Evolutionary conservation across 2,797 vertebrate species (phyloP).

Genomic region (Coracias cyanogaster): DNA sequence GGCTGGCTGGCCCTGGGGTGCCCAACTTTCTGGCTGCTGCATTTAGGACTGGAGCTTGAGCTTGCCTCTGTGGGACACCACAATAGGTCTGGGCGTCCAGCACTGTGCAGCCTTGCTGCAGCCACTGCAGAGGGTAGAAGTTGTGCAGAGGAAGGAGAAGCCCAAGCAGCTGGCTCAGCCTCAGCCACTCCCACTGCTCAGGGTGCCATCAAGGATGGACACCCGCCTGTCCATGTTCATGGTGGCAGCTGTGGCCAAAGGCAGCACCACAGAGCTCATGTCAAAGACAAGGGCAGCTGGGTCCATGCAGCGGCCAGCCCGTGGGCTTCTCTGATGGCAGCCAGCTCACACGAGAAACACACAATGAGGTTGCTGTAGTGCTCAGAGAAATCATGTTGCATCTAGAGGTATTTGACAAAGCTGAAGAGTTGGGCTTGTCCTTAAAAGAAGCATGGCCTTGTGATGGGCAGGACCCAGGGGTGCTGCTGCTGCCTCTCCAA

Average conservation of each 20-base stretch:
- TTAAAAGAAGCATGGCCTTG: rapidly evolving
- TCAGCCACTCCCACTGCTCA: not conserved
- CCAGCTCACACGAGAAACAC: rapidly evolving
- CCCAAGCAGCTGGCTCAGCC: not conserved
- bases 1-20: not conserved
- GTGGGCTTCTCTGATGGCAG: not conserved
- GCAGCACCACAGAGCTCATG: not conserved
- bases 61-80: not conserved
- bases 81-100: not conserved
- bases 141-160: not conserved
- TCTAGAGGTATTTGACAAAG: not conserved
- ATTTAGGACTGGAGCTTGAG: not conserved
- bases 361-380: not conserved
- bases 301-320: not conserved
- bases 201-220: rapidly evolving
- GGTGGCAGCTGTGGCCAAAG: not conserved
- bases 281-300: no score
- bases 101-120: not conserved
- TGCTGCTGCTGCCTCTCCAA: not conserved
- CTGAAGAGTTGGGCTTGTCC: not conserved
- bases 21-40: not conserved
- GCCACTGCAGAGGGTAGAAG: not conserved
- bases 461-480: not conserved
- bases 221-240: rapidly evolving
- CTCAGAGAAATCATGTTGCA: rapidly evolving